Evolutionary conservation across 2,888 invertebrate genomes (phyloP), one percentile per base, ranked within the genome.

Genomic region (Limnephilus rhombicus): DNA sequence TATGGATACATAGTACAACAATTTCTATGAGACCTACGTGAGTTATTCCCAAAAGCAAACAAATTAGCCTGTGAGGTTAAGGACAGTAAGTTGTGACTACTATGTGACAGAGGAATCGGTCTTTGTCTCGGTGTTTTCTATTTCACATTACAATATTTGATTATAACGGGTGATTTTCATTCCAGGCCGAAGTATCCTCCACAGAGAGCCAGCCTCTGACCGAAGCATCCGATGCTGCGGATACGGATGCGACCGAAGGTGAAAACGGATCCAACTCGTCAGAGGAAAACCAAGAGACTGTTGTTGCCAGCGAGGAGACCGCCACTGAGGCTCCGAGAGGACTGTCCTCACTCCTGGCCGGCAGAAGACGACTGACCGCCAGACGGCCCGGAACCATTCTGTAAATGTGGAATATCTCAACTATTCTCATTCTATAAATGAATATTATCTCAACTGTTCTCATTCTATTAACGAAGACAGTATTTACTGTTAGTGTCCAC

Each of bases 341-440:
- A 0, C 95, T 98, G 0, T 96, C 96, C 94, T 97, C 98, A 81
- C 96, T 98, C 68, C 95, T 98, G 88, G 97, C 98, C 3, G 97
- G 97, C 87, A 96, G 98, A 94, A 96, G 97, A 94, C 97, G 98
- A 94, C 96, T 98, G 94, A 96, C 97, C 49, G 94, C 96, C 81
- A 95, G 97, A 94, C 96, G 96, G 94, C 97, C 97, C 3, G 97
- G 96, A 94, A 96, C 96, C 92, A 95, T 96, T 91, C 94, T 95
- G 92, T 95, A 95, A 94, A 41, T 83, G 31, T 34, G n/a, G 24
- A 85, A 85, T 41, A 37, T 34, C 24, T 37, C 24, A n/a, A 12
- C 41, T 85, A 37, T 37, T 41, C 41, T n/a, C 34, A 41, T 41
- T 85, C 85, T 41, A n/a, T 37, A 85, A 37, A 85, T 41, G n/a